Evolutionary conservation across 2,113 vertebrate species (phyloP), one percentile per base, ranked within the genome.

Genomic region (Sardina pilchardus): DNA sequence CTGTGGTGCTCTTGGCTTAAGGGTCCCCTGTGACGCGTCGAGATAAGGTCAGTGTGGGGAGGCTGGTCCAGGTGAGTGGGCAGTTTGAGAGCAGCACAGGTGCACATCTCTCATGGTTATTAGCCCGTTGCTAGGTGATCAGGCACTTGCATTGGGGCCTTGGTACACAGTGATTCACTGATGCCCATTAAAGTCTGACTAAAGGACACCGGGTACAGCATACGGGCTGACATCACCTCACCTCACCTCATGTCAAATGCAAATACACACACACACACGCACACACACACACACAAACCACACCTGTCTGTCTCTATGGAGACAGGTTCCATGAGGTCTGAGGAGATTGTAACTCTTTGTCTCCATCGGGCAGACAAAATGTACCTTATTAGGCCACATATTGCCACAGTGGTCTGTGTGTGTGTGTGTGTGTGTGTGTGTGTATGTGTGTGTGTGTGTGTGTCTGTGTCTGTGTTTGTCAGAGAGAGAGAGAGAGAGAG

Each of bases 331-430:
- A 63, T 63, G 56, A n/a, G 56, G 56, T 7, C 56, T 56, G 50
- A 19, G 50, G 19, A 56, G 50, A 56, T 56, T 56, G 50, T 17
- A 56, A 56, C 16, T 21, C 17, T 63, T n/a, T 63, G 24, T 63
- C 56, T 63, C 56, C 56, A 63, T 63, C 24, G n/a, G 56, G 56
- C 56, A 63, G 56, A 63, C 56, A 63, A n/a, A 63, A 63, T 26
- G 24, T 63, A 63, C 24, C 56, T 63, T 9, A 63, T 63, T 63
- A 63, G 24, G 21, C 21, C 24, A 26, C 50, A 53, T 14, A 47
- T 47, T 7, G 45, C 45, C 45, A 47, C 45, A 47, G 12, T 47
- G 17, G 56, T 63, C 5, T 59, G 56, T 59, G 6, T 0, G 56
- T 63, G 56, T 63, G 14, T 59, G 53, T 59, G 53, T 59, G 53